Evolutionary conservation across 2,113 vertebrate species (phyloP), one percentile per base, ranked within the genome.

Genomic region (Elanoides forficatus): DNA sequence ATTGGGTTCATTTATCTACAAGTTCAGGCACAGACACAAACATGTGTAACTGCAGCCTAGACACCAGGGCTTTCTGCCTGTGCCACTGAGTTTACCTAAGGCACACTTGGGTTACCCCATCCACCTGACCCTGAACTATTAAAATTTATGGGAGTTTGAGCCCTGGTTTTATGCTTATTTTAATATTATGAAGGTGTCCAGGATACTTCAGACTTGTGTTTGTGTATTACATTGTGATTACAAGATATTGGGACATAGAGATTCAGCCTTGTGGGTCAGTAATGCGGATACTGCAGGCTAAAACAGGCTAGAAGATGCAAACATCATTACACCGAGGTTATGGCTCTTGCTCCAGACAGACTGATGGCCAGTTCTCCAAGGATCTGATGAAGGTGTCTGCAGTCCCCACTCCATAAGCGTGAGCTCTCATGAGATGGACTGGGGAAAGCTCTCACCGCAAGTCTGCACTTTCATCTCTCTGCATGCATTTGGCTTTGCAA

Each of bases 1-100:
- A 17, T 38, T 10, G 9, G 12, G 29, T 58, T 70, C 7, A 0
- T 3, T 0, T 5, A 15, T 45, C 62, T 34, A 23, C 71, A 52
- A 42, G 29, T 5, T 34, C 34, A 52, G 71, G 18, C 36, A 60
- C 26, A 65, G 38, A 6, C 12, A 29, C 34, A 32, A 23, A 58
- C 18, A n/a, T 12, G 4, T 1, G 6, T 17, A 50, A 43, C 29
- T 32, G 27, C 12, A 22, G 9, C 22, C 53, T 43, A 62, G 36
- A 45, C 7, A 53, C 32, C 34, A 18, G 21, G 20, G 25, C 9
- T 32, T 68, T 38, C 60, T 63, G 30, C 40, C 59, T 52, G 40
- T 25, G 23, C 29, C 62, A 15, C 21, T 2, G 5, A 36, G 23
- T 30, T 29, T 16, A 15, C 36, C 42, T 34, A 10, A 38, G 19